Evolutionary conservation across 2,888 invertebrate species (phyloP), one percentile per base, ranked within the genome.

Genomic region (Frankliniella intonsa): DNA sequence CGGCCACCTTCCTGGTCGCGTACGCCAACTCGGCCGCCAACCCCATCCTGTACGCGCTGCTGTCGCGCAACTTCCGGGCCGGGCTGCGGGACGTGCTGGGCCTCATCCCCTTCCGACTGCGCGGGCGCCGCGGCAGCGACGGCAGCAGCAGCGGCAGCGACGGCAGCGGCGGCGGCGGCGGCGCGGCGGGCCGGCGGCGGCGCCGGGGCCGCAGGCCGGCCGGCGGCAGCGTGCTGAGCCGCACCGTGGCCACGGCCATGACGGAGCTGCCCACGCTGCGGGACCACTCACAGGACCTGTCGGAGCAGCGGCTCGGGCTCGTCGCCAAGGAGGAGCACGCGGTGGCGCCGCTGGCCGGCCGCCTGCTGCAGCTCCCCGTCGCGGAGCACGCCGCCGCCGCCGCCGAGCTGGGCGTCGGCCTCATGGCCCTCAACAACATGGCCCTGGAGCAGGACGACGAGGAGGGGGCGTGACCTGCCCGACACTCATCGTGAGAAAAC

Each of bases 1-100:
- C 97, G 0, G 90, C 95, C 83, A 95, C 96, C 38, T 96, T 95
- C 88, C 91, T 97, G 83, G 91, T 96, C 85, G 92, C 96, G 80
- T 97, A 96, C 88, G 92, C 95, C 88, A 97, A 97, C 90, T 96
- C 96, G 25, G 97, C 94, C 81, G 92, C 97, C 84, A 97, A 97
- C 89, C 97, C 97, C 0, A 89, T 97, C 81, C 90, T 97, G 12
- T 97, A 97, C 88, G 97, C 97, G 7, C 95, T 97, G 87, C 90
- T 97, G 82, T 93, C 92, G 5, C 92, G 93, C 84, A 94, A 95
- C 86, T 96, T 96, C 88, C 91, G 95, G 82, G 93, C 93, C 86
- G 95, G 95, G 27, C 95, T 97, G 93, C 90, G 92, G 84, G 96
- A 97, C 22, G 25, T 76, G 69, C 69, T 76, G 69, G 25, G 69